A percentile compares a stretch with the other conserved stretches of the same genome.
phyloP scores from a whole-genome alignment of 2,888 invertebrate genomes.

The Maniola hyperantus region DNA sequence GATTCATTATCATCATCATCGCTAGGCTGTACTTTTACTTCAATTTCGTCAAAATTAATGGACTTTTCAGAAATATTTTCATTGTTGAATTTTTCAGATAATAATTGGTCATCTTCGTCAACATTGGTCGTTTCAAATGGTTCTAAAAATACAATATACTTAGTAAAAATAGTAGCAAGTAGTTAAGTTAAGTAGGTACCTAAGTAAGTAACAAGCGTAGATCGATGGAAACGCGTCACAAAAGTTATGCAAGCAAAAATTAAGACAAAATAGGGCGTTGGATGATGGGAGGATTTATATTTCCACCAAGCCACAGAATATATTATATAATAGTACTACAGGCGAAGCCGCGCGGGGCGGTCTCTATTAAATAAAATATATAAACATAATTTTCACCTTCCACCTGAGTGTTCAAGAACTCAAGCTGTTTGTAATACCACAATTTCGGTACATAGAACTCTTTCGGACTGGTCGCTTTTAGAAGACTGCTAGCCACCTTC shows the following conservation, averaged over 20 bases:
- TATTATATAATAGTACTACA: no score
- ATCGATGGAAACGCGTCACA: no score
- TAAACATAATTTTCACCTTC: constrained; percentile 1
- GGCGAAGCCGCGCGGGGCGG: no score
- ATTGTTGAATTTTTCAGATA: background rate
- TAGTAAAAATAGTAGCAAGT: background rate
- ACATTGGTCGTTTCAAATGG: background rate
- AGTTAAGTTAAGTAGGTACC: no score
- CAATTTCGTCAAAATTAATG: background rate
- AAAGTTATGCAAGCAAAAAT: no score
- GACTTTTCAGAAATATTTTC: background rate
- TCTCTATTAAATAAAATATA: background rate
- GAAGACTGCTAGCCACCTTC: constrained; percentile 1
- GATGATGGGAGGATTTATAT: no score
- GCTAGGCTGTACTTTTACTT: background rate
- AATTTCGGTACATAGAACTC: constrained; percentile 7
- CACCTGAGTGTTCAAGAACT: background rate
- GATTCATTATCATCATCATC: background rate
- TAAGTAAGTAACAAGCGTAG: no score
- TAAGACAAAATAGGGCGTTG: no score
- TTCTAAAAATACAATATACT: background rate
- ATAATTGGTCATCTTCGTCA: background rate
- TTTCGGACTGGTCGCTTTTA: background rate
- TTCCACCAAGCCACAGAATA: no score
- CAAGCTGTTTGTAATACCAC: constrained; percentile 12